Conservation (phyloP, 2,888 invertebrate species). For the Myathropa florea region DNA sequence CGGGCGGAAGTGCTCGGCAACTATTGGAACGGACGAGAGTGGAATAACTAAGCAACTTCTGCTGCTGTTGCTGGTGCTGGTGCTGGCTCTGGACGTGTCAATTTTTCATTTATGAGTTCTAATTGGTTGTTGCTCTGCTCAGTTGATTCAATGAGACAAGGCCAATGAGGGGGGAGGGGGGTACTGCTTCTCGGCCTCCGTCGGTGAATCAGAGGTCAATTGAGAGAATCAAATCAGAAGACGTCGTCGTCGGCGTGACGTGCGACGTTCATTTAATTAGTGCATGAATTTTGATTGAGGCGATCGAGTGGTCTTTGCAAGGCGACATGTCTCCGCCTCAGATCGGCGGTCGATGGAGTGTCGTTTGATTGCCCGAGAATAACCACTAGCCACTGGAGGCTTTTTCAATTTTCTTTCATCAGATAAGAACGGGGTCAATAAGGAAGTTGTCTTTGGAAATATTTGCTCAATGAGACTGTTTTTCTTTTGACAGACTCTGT, state of each 20-base stretch:
- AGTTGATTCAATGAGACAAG: slow-evolving; percentile 38
- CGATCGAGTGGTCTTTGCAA: background rate
- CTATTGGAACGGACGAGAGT: slow-evolving; percentile 22
- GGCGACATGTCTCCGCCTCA: too few relatives aligned
- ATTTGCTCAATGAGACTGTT: too few relatives aligned
- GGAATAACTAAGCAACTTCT: slow-evolving; percentile 10
- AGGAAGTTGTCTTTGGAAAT: too few relatives aligned
- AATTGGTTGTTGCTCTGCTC: slow-evolving; percentile 28
- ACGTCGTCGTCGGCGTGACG: background rate
- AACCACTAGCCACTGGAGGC: too few relatives aligned
- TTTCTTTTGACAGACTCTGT: too few relatives aligned
- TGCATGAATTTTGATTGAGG: background rate
- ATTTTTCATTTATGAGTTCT: slow-evolving; percentile 15
- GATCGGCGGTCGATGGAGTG: too few relatives aligned
- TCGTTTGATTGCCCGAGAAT: too few relatives aligned
- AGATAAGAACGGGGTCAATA: too few relatives aligned
- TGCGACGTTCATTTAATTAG: background rate
- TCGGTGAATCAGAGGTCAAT: slow-evolving; percentile 29
- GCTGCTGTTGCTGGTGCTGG: slow-evolving; percentile 9
- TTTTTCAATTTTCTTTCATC: too few relatives aligned
- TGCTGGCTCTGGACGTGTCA: slow-evolving; percentile 1
- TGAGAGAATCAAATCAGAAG: slow-evolving; percentile 21
- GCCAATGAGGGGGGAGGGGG: background rate
- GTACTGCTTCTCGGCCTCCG: background rate
- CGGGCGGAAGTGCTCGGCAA: slow-evolving; percentile 29